Evolutionary conservation across 2,797 vertebrate species (phyloP).

Genomic region (Macroramphosus scolopax): DNA sequence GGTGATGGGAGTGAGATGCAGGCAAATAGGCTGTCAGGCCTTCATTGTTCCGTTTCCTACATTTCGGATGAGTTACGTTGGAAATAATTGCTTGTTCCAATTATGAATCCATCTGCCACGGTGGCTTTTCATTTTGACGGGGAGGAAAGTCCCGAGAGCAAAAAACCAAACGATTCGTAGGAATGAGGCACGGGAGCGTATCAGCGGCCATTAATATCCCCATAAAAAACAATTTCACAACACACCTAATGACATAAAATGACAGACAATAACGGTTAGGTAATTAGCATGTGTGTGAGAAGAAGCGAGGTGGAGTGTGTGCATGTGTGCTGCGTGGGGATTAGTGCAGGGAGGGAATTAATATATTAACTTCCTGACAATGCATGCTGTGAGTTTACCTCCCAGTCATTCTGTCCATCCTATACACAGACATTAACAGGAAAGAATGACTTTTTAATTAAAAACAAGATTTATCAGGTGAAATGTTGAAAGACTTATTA

Average conservation of each 20-base stretch:
- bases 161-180: constrained; percentile 42
- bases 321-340: too few relatives aligned
- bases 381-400: too few relatives aligned
- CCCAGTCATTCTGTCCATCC: too few relatives aligned
- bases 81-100: constrained; percentile 67
- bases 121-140: constrained; percentile 50
- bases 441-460: too few relatives aligned
- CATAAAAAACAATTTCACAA: constrained; percentile 65
- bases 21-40: constrained; percentile 22
- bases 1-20: constrained; percentile 32
- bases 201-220: constrained; percentile 57
- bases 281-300: constrained; percentile 38
- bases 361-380: too few relatives aligned
- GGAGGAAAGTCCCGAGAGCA: constrained; percentile 46
- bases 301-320: constrained; percentile 7
- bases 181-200: constrained; percentile 38
- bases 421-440: too few relatives aligned
- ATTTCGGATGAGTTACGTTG: constrained; percentile 54
- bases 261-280: constrained; percentile 49
- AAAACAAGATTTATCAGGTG: too few relatives aligned
- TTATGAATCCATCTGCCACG: constrained; percentile 65
- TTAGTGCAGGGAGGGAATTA: too few relatives aligned
- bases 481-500: too few relatives aligned
- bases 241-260: constrained; percentile 64
- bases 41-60: constrained; percentile 17